Evolutionary conservation across 2,113 vertebrate genomes (phyloP).

Genomic region (Tonatia bakeri): DNA sequence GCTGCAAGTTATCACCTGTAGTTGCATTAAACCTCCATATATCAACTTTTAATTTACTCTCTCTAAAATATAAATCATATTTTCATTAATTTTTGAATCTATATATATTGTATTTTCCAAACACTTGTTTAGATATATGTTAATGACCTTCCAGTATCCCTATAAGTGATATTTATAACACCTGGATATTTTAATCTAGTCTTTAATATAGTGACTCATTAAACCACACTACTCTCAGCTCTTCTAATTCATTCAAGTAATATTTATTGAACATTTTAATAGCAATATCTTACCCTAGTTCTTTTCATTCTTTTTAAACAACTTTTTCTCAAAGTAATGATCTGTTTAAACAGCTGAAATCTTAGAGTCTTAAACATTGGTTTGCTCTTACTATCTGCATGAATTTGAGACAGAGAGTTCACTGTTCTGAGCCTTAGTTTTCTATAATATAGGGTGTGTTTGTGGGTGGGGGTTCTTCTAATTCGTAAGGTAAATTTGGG

Average conservation of each 20-base stretch:
- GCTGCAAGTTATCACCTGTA: neutral
- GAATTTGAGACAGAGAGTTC: neutral
- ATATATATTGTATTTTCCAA: neutral
- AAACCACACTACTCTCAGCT: neutral
- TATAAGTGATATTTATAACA: neutral
- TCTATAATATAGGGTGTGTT: neutral
- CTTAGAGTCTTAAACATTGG: neutral
- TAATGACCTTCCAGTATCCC: neutral
- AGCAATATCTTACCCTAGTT: neutral
- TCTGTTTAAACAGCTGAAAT: neutral
- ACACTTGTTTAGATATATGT: neutral
- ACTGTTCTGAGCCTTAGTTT: neutral
- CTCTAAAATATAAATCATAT: slow-evolving; percentile 45
- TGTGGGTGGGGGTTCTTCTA: neutral
- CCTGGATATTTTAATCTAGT: neutral
- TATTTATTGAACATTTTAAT: neutral
- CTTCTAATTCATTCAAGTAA: neutral
- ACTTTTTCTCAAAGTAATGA: neutral
- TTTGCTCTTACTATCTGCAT: neutral
- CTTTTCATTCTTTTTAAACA: neutral
- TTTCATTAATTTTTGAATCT: slow-evolving; percentile 43
- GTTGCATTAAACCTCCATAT: neutral
- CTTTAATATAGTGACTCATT: neutral
- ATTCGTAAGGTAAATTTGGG: neutral
- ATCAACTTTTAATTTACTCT: slow-evolving; percentile 47